These are phyloP conservation scores for Frankliniella fusca DNA, from an alignment of 2,888 invertebrate species.

Conservation along the genomic window DNA sequence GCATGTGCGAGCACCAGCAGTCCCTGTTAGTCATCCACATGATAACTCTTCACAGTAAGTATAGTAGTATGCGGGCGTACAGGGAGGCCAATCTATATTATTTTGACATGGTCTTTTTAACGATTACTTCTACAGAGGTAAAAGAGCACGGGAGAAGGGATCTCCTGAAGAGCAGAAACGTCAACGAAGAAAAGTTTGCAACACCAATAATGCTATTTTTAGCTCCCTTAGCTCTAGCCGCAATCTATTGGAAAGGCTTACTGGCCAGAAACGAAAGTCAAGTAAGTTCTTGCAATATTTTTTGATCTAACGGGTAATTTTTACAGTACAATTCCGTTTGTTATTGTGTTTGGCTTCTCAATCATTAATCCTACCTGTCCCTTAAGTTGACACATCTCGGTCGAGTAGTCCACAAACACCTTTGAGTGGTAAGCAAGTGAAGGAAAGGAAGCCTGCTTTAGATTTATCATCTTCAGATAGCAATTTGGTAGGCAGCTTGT, in stretches of 20 bases:
- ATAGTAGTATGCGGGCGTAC: not conserved
- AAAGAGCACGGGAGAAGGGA: constrained; percentile 7
- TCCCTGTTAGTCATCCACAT: not conserved
- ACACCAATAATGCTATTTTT: not conserved
- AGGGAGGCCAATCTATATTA: not conserved
- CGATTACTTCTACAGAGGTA: not conserved
- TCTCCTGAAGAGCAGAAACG: not conserved
- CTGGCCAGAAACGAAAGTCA: constrained; percentile 4
- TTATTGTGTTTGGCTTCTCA: not conserved
- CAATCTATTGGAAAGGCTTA: not conserved
- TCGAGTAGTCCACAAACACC: not conserved
- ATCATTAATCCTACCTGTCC: too few relatives aligned
- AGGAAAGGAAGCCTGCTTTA: not conserved
- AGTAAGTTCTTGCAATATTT: not conserved
- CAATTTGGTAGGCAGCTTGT: not conserved
- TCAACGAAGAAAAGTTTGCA: not conserved
- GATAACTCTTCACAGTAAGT: not conserved
- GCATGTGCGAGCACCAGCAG: constrained; percentile 8
- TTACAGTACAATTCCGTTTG: not conserved
- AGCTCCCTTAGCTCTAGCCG: not conserved
- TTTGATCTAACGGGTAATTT: not conserved
- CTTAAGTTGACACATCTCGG: not conserved
- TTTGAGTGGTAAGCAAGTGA: not conserved
- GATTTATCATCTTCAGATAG: not conserved
- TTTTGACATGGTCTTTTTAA: too few relatives aligned